Evolutionary conservation across 2,888 invertebrate genomes (phyloP).

Genomic region (Syritta pipiens): DNA sequence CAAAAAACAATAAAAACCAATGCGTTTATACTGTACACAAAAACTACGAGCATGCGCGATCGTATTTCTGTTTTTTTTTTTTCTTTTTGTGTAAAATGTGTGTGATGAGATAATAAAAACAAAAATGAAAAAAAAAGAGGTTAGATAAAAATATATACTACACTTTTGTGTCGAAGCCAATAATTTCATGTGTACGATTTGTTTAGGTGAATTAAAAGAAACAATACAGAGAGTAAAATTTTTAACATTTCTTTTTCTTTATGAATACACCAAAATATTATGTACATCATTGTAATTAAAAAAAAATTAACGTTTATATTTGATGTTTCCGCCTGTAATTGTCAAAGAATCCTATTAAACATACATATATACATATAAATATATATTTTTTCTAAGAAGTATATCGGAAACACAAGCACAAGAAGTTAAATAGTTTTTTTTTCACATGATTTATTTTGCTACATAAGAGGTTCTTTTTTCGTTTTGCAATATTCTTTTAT

Average conservation of each 20-base stretch:
- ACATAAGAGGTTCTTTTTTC: conserved; percentile 2
- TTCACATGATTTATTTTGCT: conserved; percentile 16
- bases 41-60: neutral
- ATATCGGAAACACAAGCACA: conserved; percentile 49
- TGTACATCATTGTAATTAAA: conserved; percentile 32
- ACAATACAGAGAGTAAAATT: too few species aligned
- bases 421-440: neutral
- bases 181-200: conserved; percentile 10
- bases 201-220: conserved; percentile 9
- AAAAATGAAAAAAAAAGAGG: conserved; percentile 31
- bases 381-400: conserved; percentile 18
- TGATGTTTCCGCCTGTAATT: conserved; percentile 41
- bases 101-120: conserved; percentile 52
- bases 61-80: conserved; percentile 34
- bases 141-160: conserved; percentile 44
- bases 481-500: conserved; percentile 36
- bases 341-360: conserved; percentile 37
- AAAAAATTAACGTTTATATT: conserved; percentile 27
- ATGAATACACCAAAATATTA: conserved; percentile 3
- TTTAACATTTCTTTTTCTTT: conserved; percentile 13
- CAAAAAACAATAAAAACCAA: conserved; percentile 5
- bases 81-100: conserved; percentile 49
- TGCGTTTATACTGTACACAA: conserved; percentile 20
- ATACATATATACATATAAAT: conserved; percentile 32
- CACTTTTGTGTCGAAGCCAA: conserved; percentile 31